phyloP scores from a whole-genome alignment of 1,140 invertebrate species.

The Drosophila nikananu region DNA sequence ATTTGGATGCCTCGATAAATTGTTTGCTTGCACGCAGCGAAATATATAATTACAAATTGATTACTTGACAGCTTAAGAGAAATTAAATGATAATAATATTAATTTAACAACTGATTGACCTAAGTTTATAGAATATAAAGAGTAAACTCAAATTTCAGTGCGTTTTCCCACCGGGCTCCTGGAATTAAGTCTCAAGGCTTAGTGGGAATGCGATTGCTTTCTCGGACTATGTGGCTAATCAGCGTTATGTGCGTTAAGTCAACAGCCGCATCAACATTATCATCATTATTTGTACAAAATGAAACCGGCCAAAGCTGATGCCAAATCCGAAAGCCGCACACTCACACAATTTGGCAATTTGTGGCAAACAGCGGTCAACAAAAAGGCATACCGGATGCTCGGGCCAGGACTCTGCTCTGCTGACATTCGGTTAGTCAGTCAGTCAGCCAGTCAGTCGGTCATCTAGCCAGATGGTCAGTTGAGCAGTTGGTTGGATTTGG shows the following conservation, averaged over 20 bases:
- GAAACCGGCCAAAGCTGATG: slow-evolving; percentile 44
- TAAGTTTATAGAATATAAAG: neutral
- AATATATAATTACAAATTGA: neutral
- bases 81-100: neutral
- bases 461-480: slow-evolving; percentile 22
- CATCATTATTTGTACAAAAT: slow-evolving; percentile 75
- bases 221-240: slow-evolving; percentile 48
- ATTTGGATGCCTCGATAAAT: slow-evolving; percentile 22
- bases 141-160: neutral
- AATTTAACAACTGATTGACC: neutral
- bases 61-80: neutral
- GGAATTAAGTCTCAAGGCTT: slow-evolving; percentile 25
- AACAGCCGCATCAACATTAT: slow-evolving; percentile 68
- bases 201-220: slow-evolving; percentile 10
- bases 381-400: slow-evolving; percentile 32
- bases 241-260: slow-evolving; percentile 72
- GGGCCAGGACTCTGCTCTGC: slow-evolving; percentile 27
- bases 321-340: slow-evolving; percentile 37
- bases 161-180: neutral
- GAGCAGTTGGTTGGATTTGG: slow-evolving; percentile 33
- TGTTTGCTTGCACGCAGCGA: slow-evolving; percentile 9
- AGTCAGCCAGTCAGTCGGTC: slow-evolving; percentile 12
- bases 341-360: slow-evolving; percentile 74
- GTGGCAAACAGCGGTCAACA: slow-evolving; percentile 57
- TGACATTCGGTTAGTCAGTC: slow-evolving; percentile 46